Evolutionary conservation across 1,140 invertebrate species (phyloP).

Genomic region (Bathynomus jamesi): DNA sequence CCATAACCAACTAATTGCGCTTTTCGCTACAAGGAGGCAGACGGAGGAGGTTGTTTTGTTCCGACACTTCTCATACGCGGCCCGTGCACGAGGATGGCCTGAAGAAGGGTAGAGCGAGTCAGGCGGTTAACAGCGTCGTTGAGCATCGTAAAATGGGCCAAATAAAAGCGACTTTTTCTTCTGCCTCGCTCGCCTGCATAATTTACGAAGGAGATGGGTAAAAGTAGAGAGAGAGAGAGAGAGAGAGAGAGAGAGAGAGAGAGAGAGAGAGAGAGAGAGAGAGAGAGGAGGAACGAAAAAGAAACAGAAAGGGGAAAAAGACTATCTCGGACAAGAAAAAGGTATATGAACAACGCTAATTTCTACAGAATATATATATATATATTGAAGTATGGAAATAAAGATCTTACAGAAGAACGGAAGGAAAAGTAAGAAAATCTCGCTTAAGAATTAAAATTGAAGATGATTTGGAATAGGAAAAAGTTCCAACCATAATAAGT

Average conservation of each 20-base stretch:
- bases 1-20: no score
- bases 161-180: neutral
- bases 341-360: no score
- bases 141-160: neutral
- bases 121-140: neutral
- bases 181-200: neutral
- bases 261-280: no score
- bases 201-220: neutral
- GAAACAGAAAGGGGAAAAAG: no score
- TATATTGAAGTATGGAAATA: neutral
- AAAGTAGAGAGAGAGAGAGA: neutral
- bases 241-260: neutral
- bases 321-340: no score
- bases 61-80: neutral
- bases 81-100: neutral
- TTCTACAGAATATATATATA: constrained; percentile 3
- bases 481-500: no score
- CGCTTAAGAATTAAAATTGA: no score
- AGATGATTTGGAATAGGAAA: no score
- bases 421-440: no score
- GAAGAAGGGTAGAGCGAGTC: neutral
- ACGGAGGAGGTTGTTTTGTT: no score
- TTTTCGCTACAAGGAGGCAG: no score
- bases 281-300: neutral
- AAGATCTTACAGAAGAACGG: no score